Percentiles rank a stretch among this genome's conserved stretches.
Conservation (phyloP, 2,113 vertebrate genomes). For the Atlantisia rogersi region DNA sequence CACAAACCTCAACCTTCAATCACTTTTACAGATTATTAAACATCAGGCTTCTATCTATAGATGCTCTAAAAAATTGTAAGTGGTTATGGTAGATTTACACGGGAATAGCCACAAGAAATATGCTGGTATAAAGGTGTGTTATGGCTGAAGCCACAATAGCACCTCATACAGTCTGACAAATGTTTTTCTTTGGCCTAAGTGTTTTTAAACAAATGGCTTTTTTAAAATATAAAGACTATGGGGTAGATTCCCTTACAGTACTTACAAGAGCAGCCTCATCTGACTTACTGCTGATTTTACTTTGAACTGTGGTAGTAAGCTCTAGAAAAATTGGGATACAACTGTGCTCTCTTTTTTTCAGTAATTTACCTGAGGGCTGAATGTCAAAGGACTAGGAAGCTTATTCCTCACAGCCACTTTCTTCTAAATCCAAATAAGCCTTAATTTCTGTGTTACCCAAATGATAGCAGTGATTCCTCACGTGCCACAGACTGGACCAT, state of each 20-base stretch:
- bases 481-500: not conserved
- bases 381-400: not conserved
- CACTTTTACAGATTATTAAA: not conserved
- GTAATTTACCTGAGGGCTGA: not conserved
- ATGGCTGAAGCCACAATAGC: not conserved
- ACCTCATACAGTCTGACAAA: not conserved
- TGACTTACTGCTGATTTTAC: not conserved
- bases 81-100: not conserved
- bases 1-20: not conserved
- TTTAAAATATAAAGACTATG: not conserved
- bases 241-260: not conserved
- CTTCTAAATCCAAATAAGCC: not conserved
- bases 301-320: not conserved
- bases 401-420: not conserved
- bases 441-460: constrained; percentile 18
- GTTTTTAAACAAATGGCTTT: not conserved
- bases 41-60: not conserved
- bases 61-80: not conserved
- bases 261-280: not conserved
- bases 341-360: not conserved
- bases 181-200: accelerated
- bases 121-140: accelerated
- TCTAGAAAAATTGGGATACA: not conserved
- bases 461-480: constrained; percentile 9
- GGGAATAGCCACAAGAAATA: not conserved